Evolutionary conservation across 2,797 vertebrate genomes (phyloP).

Genomic region (Perodicticus potto): DNA sequence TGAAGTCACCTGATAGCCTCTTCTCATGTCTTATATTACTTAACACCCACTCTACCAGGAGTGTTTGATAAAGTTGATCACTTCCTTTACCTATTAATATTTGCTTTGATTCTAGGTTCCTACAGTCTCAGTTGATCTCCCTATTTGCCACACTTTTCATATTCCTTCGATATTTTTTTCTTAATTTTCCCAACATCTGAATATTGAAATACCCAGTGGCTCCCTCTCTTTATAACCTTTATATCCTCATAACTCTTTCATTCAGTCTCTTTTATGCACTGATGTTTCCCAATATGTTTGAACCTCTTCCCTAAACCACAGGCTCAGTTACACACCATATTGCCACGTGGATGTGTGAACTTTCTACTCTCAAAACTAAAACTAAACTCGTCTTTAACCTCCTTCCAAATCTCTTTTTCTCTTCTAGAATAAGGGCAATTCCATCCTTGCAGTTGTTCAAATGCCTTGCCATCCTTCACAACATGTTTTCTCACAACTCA

Average conservation of each 20-base stretch:
- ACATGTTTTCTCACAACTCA: background rate
- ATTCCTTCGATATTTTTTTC: background rate
- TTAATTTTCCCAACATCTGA: background rate
- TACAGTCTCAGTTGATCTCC: background rate
- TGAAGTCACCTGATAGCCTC: background rate
- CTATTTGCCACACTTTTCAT: background rate
- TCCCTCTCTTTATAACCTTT: background rate
- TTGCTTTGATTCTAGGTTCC: background rate
- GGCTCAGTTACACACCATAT: background rate
- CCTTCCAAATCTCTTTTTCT: background rate
- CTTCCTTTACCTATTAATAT: background rate
- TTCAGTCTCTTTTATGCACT: background rate
- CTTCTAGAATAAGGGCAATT: background rate
- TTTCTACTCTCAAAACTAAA: background rate
- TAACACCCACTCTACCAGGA: background rate
- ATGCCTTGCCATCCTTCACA: background rate
- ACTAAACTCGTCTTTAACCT: background rate
- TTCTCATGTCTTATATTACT: background rate
- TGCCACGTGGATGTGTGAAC: background rate
- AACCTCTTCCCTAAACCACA: background rate
- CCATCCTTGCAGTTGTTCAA: background rate
- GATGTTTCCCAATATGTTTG: background rate
- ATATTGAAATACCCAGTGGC: background rate
- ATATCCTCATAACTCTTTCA: background rate
- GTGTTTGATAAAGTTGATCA: background rate